These are phyloP conservation scores for Tetrao urogallus DNA, from an alignment of 2,113 vertebrate species.

Conservation along the genomic window DNA sequence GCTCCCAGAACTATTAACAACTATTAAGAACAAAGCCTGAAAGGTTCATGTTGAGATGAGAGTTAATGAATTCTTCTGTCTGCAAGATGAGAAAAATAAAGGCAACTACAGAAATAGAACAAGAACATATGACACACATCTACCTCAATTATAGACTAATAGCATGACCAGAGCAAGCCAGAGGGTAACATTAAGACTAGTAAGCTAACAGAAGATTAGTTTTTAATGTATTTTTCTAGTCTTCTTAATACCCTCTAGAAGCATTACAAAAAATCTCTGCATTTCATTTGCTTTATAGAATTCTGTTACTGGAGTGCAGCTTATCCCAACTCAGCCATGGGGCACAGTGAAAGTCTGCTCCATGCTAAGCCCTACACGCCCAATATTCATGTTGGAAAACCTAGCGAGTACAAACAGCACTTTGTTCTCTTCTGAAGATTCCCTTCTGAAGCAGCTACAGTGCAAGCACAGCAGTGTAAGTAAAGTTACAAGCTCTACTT, in stretches of 20 bases:
- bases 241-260: slow-evolving; percentile 3
- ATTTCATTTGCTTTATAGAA: neutral
- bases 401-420: neutral
- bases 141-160: slow-evolving; percentile 24
- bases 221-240: slow-evolving; percentile 43
- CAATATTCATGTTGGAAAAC: neutral
- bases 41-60: slow-evolving; percentile 10
- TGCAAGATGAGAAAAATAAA: neutral
- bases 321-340: neutral
- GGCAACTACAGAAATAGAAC: neutral
- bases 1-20: slow-evolving; percentile 5
- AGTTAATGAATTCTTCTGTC: slow-evolving; percentile 34
- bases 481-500: neutral
- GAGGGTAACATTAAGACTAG: slow-evolving; percentile 16
- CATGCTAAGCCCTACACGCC: neutral
- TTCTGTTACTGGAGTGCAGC: neutral
- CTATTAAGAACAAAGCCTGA: slow-evolving; percentile 11
- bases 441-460: neutral
- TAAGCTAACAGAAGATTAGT: slow-evolving; percentile 13
- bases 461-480: neutral
- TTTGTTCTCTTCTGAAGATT: neutral
- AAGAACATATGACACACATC: neutral
- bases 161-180: slow-evolving; percentile 11
- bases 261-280: neutral
- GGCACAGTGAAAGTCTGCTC: neutral